Base-by-base conservation (phyloP, 30 jellyfish, hydroid and myxozoan species). In the Aurelia coerulea region DNA sequence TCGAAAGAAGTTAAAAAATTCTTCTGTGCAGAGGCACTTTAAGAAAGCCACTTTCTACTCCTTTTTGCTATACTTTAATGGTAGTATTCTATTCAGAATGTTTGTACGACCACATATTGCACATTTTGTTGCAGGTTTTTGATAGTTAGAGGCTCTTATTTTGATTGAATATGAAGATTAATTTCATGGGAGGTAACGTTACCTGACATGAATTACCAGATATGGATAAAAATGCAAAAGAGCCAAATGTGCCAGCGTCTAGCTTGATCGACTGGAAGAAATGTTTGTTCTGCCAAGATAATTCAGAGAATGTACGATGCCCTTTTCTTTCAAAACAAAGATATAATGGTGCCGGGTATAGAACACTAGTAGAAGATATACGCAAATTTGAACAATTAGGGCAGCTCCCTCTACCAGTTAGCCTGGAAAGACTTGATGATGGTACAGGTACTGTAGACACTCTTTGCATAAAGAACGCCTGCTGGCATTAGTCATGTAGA, bases 401-500 rank as follows among this genome's bases (percentile, higher is more conserved):
- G 52, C 83, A 73, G 50, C 46, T 73, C 37, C 83, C 39, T 18
- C 41, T 73, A 39, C 52, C 41, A 34, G 17, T 73, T 73, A 34
- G 87, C 75, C 23, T 41, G n/a, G 75, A 23, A 59, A 23, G 46
- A 76, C 87, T 76, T 76, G 87, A 76, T 76, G 46, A 76, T 76
- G 60, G 87, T 29, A 58, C 63, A 56, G 87, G 76, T 76, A 76
- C 76, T 32, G 37, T 73, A 18, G 52, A 37, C 41, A 73, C 69
- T 5, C 69, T 73, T 73, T 73, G 46, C 70, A 17, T 9, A 73
- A 73, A 10, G 4, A 73, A 41, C 41, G 68, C 69, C 70, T 9
- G 83, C 83, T 73, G 83, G 83, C 83, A 73, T 73, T 39, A 39
- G 69, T 51, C 84, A 74, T 74, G 71, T 74, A 74, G 84, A 53